Base-by-base conservation (phyloP, 2,113 vertebrate genomes). In the Melanerpes formicivorus region DNA sequence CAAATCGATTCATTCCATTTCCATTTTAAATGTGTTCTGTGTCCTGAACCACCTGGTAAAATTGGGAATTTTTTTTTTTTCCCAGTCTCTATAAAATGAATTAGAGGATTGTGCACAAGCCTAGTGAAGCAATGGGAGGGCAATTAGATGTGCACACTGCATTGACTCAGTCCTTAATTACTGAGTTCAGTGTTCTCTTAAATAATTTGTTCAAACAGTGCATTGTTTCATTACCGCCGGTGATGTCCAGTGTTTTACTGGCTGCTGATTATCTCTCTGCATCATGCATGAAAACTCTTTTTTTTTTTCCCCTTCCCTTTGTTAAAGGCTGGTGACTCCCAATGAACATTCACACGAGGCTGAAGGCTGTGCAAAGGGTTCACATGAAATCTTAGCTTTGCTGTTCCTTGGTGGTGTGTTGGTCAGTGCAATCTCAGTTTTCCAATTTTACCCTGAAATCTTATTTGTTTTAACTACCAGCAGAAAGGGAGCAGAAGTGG, bases 141-240 rank as follows among this genome's bases (percentile, higher is more conserved):
- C 34, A 84, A 79, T 90, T 87, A 84, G 27, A 71, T 84, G 59
- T 30, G 65, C 2, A 0, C 56, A 23, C 50, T 3, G 2, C 37
- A 18, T 78, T 92, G 83, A 77, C 81, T 92, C 87, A 32, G 14
- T 52, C 50, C 54, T 46, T 93, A 89, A 83, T 80, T 87, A 82
- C 4, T 14, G 19, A 90, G 60, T 92, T 79, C 21, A 50, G 50
- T 65, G n/a, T 79, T 88, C 85, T 72, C 65, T 90, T 80, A 67
- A 80, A 70, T 70, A 73, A 75, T 70, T 64, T 70, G 17, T 87
- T 87, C 64, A 63, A 89, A 12, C 12, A 76, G 19, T 5, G 1
- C n/a, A 66, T 60, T 52, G 54, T 67, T 95, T 74, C 54, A 52
- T 4, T 56, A 70, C n/a, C 37, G 56, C 12, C 32, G 30, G 10